Evolutionary conservation across 2,888 invertebrate species (phyloP).

Genomic region (Oeneis ivallda): DNA sequence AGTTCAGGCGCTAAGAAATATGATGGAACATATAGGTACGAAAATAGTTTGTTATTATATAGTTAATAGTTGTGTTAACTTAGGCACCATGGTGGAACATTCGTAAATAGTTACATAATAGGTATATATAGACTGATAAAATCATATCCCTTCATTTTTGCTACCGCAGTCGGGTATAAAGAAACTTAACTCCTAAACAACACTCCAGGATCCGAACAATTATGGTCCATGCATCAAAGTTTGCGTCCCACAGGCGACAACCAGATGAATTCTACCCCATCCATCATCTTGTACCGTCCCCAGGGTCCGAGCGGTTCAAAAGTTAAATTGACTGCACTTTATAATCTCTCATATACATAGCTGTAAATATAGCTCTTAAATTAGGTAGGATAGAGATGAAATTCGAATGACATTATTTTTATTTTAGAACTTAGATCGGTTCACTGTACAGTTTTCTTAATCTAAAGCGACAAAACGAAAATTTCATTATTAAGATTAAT

Average conservation of each 20-base stretch:
- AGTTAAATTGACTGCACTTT: constrained; percentile 41
- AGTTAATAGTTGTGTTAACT: too few relatives aligned
- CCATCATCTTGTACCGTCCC: constrained; percentile 36
- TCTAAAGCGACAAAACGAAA: constrained; percentile 25
- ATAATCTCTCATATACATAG: constrained; percentile 1
- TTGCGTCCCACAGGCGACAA: constrained; percentile 31
- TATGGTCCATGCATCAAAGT: constrained; percentile 33
- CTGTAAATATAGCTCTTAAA: constrained; percentile 11
- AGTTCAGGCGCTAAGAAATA: too few relatives aligned
- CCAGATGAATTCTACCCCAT: constrained; percentile 37
- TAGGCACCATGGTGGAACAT: too few relatives aligned
- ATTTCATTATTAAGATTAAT: constrained; percentile 18
- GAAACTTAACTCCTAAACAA: background rate
- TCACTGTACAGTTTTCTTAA: constrained; percentile 12
- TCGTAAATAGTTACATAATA: too few relatives aligned
- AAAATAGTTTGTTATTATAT: too few relatives aligned
- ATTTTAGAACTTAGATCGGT: background rate
- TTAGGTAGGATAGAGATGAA: background rate
- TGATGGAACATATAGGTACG: too few relatives aligned
- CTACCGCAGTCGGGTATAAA: too few relatives aligned
- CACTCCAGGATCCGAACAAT: constrained; percentile 23
- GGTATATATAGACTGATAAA: too few relatives aligned
- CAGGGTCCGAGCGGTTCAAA: constrained; percentile 36
- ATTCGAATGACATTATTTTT: constrained; percentile 5
- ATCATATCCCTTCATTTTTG: too few relatives aligned